A percentile compares a stretch with the other conserved stretches of the same genome.
phyloP scores from a whole-genome alignment of 2,113 vertebrate species.

The Gnathonemus longibarbis region DNA sequence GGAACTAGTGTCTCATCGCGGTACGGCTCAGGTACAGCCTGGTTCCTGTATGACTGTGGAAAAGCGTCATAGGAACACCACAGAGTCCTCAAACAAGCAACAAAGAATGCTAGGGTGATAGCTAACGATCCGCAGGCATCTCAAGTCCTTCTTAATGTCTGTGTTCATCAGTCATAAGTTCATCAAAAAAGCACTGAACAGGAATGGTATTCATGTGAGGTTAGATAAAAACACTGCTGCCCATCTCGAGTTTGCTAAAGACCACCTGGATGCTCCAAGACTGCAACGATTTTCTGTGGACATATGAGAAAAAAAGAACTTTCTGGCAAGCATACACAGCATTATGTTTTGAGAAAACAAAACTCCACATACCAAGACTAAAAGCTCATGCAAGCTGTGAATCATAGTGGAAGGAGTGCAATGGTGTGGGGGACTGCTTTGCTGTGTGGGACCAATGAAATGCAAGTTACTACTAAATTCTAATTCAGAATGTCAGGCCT shows the following conservation, averaged over 20 bases:
- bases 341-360: not conserved
- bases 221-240: not conserved
- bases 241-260: not conserved
- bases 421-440: not conserved
- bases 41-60: not conserved
- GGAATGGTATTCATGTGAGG: not conserved
- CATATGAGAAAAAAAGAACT: not conserved
- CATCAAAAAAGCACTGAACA: not conserved
- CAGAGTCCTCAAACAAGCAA: not conserved
- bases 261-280: not conserved
- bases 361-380: not conserved
- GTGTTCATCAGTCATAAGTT: not conserved
- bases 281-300: not conserved
- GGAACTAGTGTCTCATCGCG: not conserved
- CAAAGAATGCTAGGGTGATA: not conserved
- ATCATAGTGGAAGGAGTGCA: not conserved
- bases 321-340: not conserved
- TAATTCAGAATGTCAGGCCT: not conserved
- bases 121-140: not conserved
- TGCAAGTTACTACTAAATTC: not conserved
- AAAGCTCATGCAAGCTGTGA: not conserved
- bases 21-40: not conserved
- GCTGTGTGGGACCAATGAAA: not conserved
- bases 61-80: not conserved
- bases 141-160: not conserved